Conservation (phyloP, 1,140 invertebrate genomes). For the Ostrea denselamellosa region DNA sequence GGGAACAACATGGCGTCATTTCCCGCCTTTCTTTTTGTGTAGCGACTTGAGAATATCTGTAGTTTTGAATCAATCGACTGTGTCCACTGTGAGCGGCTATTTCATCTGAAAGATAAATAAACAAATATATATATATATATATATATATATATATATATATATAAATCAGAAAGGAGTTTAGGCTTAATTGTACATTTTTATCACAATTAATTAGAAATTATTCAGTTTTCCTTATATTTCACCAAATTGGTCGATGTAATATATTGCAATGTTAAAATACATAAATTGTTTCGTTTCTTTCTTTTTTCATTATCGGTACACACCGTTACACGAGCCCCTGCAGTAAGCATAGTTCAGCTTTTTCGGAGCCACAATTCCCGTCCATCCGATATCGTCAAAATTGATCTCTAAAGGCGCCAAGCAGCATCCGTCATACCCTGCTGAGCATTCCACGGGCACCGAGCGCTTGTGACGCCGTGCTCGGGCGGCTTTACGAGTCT, state of each 20-base stretch:
- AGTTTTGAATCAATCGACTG: slow-evolving; percentile 58
- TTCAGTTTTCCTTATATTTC: too few species aligned
- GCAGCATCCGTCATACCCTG: slow-evolving; percentile 80
- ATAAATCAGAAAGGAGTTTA: neutral
- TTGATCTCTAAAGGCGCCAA: slow-evolving; percentile 94
- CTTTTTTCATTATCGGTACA: too few species aligned
- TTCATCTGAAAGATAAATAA: slow-evolving; percentile 48
- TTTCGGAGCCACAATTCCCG: slow-evolving; percentile 93
- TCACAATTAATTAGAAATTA: too few species aligned
- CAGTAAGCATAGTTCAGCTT: slow-evolving; percentile 97
- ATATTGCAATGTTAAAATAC: too few species aligned
- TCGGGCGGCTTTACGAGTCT: slow-evolving; percentile 39
- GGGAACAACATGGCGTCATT: slow-evolving; percentile 63
- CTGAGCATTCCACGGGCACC: slow-evolving; percentile 46
- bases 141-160: too few species aligned
- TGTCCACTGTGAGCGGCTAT: slow-evolving; percentile 58
- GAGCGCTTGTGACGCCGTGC: slow-evolving; percentile 25
- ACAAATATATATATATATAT: too few species aligned
- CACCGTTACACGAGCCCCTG: slow-evolving; percentile 87
- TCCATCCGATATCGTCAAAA: slow-evolving; percentile 94
- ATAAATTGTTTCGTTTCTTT: too few species aligned
- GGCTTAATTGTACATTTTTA: too few species aligned
- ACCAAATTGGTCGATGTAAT: too few species aligned
- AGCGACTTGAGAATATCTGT: slow-evolving; percentile 47
- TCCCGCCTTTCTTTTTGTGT: slow-evolving; percentile 32